Conservation (phyloP, 2,888 invertebrate genomes). For the Diadromus collaris region DNA sequence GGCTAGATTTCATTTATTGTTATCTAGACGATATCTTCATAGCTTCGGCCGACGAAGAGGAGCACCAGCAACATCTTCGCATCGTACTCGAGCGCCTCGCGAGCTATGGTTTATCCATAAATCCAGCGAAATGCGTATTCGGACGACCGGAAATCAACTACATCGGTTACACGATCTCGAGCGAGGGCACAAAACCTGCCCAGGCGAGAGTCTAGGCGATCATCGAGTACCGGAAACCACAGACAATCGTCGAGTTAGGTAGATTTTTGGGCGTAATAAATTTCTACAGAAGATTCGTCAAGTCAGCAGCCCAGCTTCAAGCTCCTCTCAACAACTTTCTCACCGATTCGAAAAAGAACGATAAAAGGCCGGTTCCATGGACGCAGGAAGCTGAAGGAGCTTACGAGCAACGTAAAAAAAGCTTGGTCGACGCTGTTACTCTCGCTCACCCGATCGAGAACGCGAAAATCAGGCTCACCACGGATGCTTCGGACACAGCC, state of each 20-base stretch:
- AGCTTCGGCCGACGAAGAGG: no score
- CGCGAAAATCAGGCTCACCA: conserved; percentile 40
- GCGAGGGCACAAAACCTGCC: neutral
- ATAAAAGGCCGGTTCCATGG: conserved; percentile 54
- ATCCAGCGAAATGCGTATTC: conserved; percentile 48
- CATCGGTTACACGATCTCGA: conserved; percentile 7
- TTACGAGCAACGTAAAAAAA: conserved; percentile 49
- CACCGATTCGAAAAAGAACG: conserved; percentile 40
- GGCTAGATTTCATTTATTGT: no score
- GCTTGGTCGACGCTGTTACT: conserved; percentile 29
- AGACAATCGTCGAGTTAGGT: conserved; percentile 45
- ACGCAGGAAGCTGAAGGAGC: conserved; percentile 34
- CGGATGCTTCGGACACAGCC: conserved; percentile 60
- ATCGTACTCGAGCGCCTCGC: conserved; percentile 15
- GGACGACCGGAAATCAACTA: conserved; percentile 38
- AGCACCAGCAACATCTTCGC: conserved; percentile 48
- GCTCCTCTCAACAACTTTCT: conserved; percentile 15
- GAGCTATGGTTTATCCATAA: conserved; percentile 34
- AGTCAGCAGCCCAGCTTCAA: conserved; percentile 45
- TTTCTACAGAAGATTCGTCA: conserved; percentile 48
- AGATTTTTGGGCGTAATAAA: conserved; percentile 63
- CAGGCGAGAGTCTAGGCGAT: neutral
- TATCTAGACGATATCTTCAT: no score
- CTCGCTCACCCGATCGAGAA: conserved; percentile 49
- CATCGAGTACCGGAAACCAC: neutral